Evolutionary conservation across 2,888 invertebrate genomes (phyloP), one percentile per base, ranked within the genome.

Genomic region (Caenorhabditis sp.): DNA sequence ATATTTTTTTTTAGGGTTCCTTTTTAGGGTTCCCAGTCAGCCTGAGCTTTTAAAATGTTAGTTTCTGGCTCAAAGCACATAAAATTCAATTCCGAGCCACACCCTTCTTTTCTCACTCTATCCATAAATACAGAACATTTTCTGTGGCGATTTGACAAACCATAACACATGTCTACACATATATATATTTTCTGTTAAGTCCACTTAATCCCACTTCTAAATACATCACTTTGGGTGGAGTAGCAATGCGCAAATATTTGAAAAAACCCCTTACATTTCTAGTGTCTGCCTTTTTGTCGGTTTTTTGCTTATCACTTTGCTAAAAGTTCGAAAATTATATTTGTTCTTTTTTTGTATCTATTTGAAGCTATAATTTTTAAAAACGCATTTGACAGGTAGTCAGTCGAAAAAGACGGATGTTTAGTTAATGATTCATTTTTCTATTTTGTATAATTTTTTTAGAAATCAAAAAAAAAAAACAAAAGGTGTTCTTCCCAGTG

Each of bases 131-230:
- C 14, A 43, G 43, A 36, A 36, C n/a, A n/a, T n/a, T n/a, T n/a
- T n/a, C n/a, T n/a, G n/a, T n/a, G n/a, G 36, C 43, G 7, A 12
- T 17, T 43, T 2, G 17, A 43, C 43, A 43, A 43, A 36, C 36
- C 43, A 43, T 14, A 43, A 43, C 43, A 43, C 43, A 43, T 43
- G 43, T 43, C 43, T 12, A 31, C 10, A 43, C 43, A 43, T 14
- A 43, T 43, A 14, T 43, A 5, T 12, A 31, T 31, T 4, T 31
- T 31, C 10, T 31, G 43, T 17, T 14, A 43, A 43, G 43, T 43
- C 43, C 43, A 43, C 43, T 43, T 43, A 43, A 43, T 43, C 43
- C 43, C 43, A 43, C 43, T 43, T 43, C 43, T 43, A 43, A 43
- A 43, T 14, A 43, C 43, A 43, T 17, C 43, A 43, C 17, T 14